phyloP scores from a whole-genome alignment of 2,113 vertebrate species.

The Mobula birostris region DNA sequence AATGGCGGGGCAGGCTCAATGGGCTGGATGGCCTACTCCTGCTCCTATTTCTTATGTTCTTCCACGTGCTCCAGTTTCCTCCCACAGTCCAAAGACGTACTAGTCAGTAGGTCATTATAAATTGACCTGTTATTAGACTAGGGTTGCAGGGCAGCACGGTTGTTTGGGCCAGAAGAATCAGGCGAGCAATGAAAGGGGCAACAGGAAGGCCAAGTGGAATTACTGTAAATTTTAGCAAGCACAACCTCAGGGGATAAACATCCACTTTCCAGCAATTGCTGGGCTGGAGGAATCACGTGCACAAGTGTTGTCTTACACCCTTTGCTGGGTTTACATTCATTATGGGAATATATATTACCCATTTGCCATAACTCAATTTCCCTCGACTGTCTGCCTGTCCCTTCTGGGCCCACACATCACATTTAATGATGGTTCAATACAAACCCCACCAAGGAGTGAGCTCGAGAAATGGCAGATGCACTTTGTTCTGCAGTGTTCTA shows the following conservation, averaged over 20 bases:
- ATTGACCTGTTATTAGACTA: too few species aligned
- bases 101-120: too few species aligned
- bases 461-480: not conserved
- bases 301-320: not conserved
- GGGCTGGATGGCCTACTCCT: too few species aligned
- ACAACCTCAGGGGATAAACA: too few species aligned
- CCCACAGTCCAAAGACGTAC: too few species aligned
- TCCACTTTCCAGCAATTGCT: not conserved
- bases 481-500: not conserved
- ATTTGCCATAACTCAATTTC: constrained; percentile 33
- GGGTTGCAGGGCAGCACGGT: too few species aligned
- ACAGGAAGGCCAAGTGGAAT: not conserved
- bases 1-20: too few species aligned
- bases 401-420: constrained; percentile 18
- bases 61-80: too few species aligned
- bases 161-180: not conserved
- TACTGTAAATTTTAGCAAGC: not conserved
- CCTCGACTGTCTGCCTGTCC: not conserved
- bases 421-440: constrained; percentile 16
- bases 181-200: not conserved
- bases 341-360: constrained; percentile 25
- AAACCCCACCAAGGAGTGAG: not conserved
- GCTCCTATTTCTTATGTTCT: too few species aligned
- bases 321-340: constrained; percentile 12
- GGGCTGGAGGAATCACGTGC: not conserved